Base-by-base conservation (phyloP, 2,888 invertebrate species). In the Caenorhabditis sp. region DNA sequence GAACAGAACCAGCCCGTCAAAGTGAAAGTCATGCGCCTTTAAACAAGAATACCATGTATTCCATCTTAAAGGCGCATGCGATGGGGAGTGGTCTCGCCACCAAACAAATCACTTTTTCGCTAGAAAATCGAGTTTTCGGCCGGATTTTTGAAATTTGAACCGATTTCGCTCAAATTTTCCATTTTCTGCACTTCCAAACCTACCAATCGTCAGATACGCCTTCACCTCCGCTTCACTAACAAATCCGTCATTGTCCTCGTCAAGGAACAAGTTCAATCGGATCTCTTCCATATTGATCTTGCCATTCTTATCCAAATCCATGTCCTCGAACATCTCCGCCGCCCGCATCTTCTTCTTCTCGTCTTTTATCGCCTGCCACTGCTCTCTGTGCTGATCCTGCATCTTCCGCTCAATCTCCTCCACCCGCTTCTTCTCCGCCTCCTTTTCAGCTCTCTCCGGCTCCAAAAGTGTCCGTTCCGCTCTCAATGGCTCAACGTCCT, bases 211-310 rank as follows among this genome's bases (percentile, higher is more conserved):
- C 26, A 71, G 24, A 61, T 76, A 81, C 1, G 44, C 32, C 92
- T 92, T 94, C 0, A 96, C 95, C 93, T 98, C 98, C 77, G 97
- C 97, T 26, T 95, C 95, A 78, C 95, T 94, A 18, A 98, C 96
- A 88, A 94, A 94, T 9, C 97, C 97, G 93, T 97, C 95, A 80
- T 95, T 94, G 92, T 98, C 95, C 88, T 95, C 95, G 93, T 98
- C 98, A 93, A 98, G 96, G 56, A 94, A 95, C 89, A 94, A 93
- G 77, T 95, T 94, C 1, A 94, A 94, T 93, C 95, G 91, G 35
- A 94, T 87, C 87, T 94, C 94, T 24, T 91, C 90, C 32, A 91
- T 67, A 40, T 93, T 93, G 95, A 97, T 93, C 93, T 92, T 92
- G 56, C 95, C 95, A 93, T 97, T 96, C 83, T 94, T 93, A 93